Conservation (phyloP, 2,797 vertebrate species). For the Rhinogobio ventralis region DNA sequence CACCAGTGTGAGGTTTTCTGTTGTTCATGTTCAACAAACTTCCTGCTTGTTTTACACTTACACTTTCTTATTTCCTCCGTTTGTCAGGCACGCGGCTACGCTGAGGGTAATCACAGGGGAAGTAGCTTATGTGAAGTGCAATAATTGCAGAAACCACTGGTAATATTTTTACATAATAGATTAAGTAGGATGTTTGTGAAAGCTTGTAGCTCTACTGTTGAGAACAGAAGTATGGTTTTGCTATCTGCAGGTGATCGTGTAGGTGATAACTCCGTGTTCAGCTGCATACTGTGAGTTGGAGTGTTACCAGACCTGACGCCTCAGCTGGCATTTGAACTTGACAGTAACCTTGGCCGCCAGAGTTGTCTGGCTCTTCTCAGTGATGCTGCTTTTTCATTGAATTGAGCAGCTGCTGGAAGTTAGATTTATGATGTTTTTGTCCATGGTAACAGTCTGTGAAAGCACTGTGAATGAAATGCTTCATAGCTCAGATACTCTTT, state of each 20-base stretch:
- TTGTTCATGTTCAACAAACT: conserved; percentile 20
- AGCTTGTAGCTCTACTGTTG: background rate
- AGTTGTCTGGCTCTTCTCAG: conserved; percentile 39
- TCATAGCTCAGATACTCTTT: background rate
- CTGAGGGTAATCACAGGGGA: conserved; percentile 30
- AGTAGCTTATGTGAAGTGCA: conserved; percentile 37
- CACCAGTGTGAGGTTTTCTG: conserved; percentile 20
- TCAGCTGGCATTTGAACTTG: conserved; percentile 39
- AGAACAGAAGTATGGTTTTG: conserved; percentile 6
- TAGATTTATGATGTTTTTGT: conserved; percentile 58
- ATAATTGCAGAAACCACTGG: conserved; percentile 13
- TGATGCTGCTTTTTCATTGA: conserved; percentile 39
- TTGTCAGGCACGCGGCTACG: background rate
- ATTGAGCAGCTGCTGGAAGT: conserved; percentile 54
- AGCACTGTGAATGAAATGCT: conserved; percentile 37
- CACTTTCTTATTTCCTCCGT: conserved; percentile 48
- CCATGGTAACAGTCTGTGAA: conserved; percentile 54
- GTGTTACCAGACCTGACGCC: conserved; percentile 36
- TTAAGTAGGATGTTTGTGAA: conserved; percentile 10
- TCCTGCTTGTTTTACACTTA: conserved; percentile 54
- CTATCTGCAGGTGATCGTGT: background rate
- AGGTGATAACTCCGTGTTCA: background rate
- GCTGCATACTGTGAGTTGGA: background rate
- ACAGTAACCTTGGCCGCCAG: conserved; percentile 28
- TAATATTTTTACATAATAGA: conserved; percentile 38